Base-by-base conservation (phyloP, 2,113 vertebrate species). In the Marmota flaviventris region DNA sequence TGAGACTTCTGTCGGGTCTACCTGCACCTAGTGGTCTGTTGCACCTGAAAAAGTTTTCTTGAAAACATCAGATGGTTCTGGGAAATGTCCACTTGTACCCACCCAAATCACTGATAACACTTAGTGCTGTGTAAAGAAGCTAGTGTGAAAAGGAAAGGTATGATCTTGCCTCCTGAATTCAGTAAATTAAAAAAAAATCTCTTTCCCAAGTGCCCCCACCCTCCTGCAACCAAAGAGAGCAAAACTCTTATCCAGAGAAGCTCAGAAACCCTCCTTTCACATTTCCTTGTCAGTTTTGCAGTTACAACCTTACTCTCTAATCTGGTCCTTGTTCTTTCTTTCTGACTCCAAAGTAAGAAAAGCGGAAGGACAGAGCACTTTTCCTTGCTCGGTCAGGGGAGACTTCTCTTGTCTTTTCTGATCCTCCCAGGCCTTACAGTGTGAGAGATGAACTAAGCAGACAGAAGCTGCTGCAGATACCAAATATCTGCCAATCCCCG, bases 41-140 rank as follows among this genome's bases (percentile, higher is more conserved):
- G 37, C 8, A 0, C 42, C 58, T n/a, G 11, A n/a, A 1, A 4
- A 97, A 97, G 93, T 96, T 97, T 93, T 91, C 89, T 84, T 45
- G 53, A 48, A 27, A 75, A 85, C 1, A 5, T 63, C 37, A 0
- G 0, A 2, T 1, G 17, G 25, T 70, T 22, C 37, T 39, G 9
- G 37, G 16, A 32, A 56, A 70, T 34, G n/a, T 39, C 48, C 27
- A 65, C 48, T 24, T 1, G 1, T 24, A 51, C 11, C 4, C 61
- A 32, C 14, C 75, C 90, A 58, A 53, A 37, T 25, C 20, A 51
- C 65, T 37, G 78, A 27, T 0, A 18, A 65, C 86, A 2, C 0
- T 7, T 18, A 2, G 45, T 4, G 7, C 22, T 12, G 53, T 18
- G 79, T 72, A n/a, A 22, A 45, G 39, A 58, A 58, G 73, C 53